Conservation (phyloP, 2,797 vertebrate species). For the Macrochelys suwanniensis region DNA sequence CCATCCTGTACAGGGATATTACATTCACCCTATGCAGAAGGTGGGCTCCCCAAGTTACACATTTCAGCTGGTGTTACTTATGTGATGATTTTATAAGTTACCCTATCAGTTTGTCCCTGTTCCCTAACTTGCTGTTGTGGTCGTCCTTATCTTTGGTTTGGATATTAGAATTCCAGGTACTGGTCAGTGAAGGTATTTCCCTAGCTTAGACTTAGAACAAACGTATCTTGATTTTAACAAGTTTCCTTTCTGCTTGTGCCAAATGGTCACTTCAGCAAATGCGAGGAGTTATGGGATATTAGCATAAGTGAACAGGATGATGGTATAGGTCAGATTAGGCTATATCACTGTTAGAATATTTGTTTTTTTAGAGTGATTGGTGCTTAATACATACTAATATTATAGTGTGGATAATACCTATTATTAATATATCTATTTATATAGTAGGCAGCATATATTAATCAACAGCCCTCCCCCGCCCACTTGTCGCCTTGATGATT, state of each 20-base stretch:
- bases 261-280: not conserved
- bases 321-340: not conserved
- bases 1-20: not conserved
- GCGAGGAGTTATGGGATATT: not conserved
- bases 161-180: not conserved
- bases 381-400: not conserved
- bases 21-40: not conserved
- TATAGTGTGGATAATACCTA: too few relatives aligned
- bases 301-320: not conserved
- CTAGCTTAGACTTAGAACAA: not conserved
- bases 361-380: not conserved
- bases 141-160: not conserved
- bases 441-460: too few relatives aligned
- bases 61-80: not conserved
- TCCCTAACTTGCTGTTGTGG: not conserved
- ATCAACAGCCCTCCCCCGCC: too few relatives aligned
- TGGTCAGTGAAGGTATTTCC: not conserved
- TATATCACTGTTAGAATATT: not conserved
- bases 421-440: too few relatives aligned
- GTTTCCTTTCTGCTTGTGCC: not conserved
- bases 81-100: not conserved
- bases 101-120: not conserved
- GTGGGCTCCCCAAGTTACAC: not conserved
- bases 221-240: not conserved
- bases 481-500: too few relatives aligned